Base-by-base conservation (phyloP, 1,140 invertebrate genomes). In the Papilio helenus region DNA sequence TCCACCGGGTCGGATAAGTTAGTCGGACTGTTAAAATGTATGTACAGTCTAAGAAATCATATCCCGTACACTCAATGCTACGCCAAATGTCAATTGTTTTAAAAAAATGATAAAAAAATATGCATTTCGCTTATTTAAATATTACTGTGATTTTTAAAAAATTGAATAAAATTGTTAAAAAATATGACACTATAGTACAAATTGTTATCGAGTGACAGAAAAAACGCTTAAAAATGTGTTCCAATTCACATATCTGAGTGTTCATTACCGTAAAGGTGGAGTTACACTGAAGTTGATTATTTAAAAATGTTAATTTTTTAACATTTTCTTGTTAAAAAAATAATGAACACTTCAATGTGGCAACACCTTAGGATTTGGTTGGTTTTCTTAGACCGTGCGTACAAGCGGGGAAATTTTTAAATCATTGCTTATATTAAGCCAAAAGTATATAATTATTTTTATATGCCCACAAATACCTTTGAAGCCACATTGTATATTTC, bases 371-470 rank as follows among this genome's bases (percentile, higher is more conserved):
- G 26, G 61, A 68, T 14, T 68, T 16, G 5, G 14, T 68, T 34
- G 61, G 42, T 51, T 74, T 74, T 74, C 72, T 74, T 74, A 74
- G 72, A 26, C 72, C 44, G 72, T 49, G 72, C 44, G 44, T 74
- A 72, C 71, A 72, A 2, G 7, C n/a, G 29, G 12, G 7, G 29
- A n/a, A 55, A 55, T 77, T 77, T 39, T 42, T 42, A 9, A 39
- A 65, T 23, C 51, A 77, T 77, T 65, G 76, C 76, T 77, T 77
- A 77, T 77, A 77, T 77, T 61, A 77, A 77, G 76, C 76, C 76
- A 77, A 77, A 77, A 77, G 51, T 77, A 77, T 77, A 61, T 77
- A 42, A 77, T 77, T 77, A 77, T 77, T 77, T 77, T 77, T 77
- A 55, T 77, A 77, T 65, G 76, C 76, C 42, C 49, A 49, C 73